Percentiles rank a stretch among this genome's conserved stretches.
phyloP scores from a whole-genome alignment of 2,888 invertebrate species.

The Fragum whitleyi region DNA sequence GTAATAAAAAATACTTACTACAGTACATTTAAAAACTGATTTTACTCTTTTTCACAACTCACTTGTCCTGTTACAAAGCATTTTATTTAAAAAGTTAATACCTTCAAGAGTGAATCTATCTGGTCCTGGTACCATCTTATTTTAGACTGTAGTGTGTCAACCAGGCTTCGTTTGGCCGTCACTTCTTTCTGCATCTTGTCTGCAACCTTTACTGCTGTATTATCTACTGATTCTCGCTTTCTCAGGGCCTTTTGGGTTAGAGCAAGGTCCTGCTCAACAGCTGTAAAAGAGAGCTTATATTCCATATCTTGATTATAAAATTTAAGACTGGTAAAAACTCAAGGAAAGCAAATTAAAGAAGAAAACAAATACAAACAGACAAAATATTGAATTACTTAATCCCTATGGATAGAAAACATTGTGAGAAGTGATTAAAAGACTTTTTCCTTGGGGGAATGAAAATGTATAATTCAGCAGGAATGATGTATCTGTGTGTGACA shows the following conservation, averaged over 20 bases:
- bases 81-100: slow-evolving; percentile 34
- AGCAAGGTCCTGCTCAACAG: slow-evolving; percentile 77
- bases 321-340: not conserved
- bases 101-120: slow-evolving; percentile 79
- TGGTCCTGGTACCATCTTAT: slow-evolving; percentile 81
- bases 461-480: too few species aligned
- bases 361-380: too few species aligned
- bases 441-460: too few species aligned
- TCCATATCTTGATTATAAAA: not conserved
- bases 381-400: too few species aligned
- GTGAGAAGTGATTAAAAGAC: too few species aligned
- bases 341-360: too few species aligned
- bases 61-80: too few species aligned
- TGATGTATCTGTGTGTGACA: too few species aligned
- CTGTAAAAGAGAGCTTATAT: slow-evolving; percentile 62
- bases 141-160: slow-evolving; percentile 79
- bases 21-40: too few species aligned
- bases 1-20: too few species aligned
- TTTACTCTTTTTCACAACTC: too few species aligned
- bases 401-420: too few species aligned
- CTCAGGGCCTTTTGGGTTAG: slow-evolving; percentile 79
- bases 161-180: slow-evolving; percentile 81
- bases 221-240: slow-evolving; percentile 80
- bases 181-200: slow-evolving; percentile 84
- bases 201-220: slow-evolving; percentile 82